Base-by-base conservation (phyloP, 2,113 vertebrate genomes). In the Tonatia bakeri region DNA sequence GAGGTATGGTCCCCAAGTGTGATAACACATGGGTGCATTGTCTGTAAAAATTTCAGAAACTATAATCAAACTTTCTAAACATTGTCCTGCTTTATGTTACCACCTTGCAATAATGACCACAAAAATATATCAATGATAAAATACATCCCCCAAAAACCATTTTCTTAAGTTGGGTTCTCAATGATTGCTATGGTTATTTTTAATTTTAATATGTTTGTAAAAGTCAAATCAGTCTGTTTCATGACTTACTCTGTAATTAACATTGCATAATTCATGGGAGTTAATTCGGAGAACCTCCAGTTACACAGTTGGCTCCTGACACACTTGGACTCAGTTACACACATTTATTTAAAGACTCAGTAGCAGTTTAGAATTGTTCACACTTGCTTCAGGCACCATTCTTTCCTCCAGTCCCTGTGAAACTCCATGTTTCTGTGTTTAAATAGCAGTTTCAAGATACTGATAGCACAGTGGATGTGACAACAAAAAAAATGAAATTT, bases 211-310 rank as follows among this genome's bases (percentile, higher is more conserved):
- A 67, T 75, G 31, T 22, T 65, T 31, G 6, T 28, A 54, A 84
- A 85, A 24, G 31, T 87, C 33, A 54, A 64, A 56, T 50, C 43
- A 54, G 26, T 1, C 59, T 86, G 3, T 45, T 86, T 89, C 65
- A 59, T 87, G 56, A 59, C 4, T 93, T 85, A 70, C 17, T 43
- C 9, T 72, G 87, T 69, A 87, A 56, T 84, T 76, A 77, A 79
- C 20, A 20, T 40, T 83, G 14, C 3, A 54, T 15, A 5, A 77
- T 43, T 70, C 7, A 5, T 24, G n/a, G 19, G 45, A 56, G 2
- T 67, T 61, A 61, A 73, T 69, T 67, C 17, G 43, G 69, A 73
- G 38, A 91, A 69, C 28, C 11, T 81, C 19, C 28, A 33, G 2
- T 65, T 96, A 83, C 10, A 82, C 20, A 59, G 4, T 82, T 91